phyloP scores from a whole-genome alignment of 2,888 invertebrate species.

The Lochmaea capreae region DNA sequence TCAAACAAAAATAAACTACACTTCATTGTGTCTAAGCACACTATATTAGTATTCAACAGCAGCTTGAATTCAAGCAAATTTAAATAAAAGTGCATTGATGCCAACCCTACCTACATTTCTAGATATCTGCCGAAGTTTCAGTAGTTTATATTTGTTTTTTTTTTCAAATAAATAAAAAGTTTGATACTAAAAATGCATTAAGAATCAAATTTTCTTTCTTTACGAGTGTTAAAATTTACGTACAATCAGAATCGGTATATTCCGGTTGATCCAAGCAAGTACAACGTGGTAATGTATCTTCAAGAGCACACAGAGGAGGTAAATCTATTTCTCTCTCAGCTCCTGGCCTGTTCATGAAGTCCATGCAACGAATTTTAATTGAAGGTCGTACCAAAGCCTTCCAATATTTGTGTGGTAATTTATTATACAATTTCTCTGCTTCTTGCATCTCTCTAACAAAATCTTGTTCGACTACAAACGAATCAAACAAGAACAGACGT shows the following conservation, averaged over 20 bases:
- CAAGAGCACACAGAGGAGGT: conserved; percentile 33
- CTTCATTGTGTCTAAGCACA: too few relatives aligned
- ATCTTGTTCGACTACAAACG: conserved; percentile 38
- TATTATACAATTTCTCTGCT: conserved; percentile 52
- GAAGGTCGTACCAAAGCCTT: conserved; percentile 26
- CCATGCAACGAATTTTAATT: conserved; percentile 31
- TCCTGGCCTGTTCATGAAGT: conserved; percentile 11
- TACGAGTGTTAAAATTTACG: neutral
- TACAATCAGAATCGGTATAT: conserved; percentile 22
- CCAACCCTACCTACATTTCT: too few relatives aligned
- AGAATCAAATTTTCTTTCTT: neutral
- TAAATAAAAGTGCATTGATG: too few relatives aligned
- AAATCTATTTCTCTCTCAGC: conserved; percentile 8
- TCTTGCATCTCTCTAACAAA: conserved; percentile 48
- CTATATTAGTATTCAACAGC: too few relatives aligned
- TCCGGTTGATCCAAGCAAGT: conserved; percentile 22
- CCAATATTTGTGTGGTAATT: conserved; percentile 24
- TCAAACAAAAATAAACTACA: too few relatives aligned
- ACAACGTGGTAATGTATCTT: conserved; percentile 33
- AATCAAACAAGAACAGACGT: neutral
- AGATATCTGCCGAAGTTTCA: too few relatives aligned
- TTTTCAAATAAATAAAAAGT: too few relatives aligned
- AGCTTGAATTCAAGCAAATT: too few relatives aligned
- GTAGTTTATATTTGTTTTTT: too few relatives aligned
- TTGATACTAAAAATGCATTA: too few relatives aligned